Conservation (phyloP, 1,140 invertebrate genomes). For the Coptotermes formosanus region DNA sequence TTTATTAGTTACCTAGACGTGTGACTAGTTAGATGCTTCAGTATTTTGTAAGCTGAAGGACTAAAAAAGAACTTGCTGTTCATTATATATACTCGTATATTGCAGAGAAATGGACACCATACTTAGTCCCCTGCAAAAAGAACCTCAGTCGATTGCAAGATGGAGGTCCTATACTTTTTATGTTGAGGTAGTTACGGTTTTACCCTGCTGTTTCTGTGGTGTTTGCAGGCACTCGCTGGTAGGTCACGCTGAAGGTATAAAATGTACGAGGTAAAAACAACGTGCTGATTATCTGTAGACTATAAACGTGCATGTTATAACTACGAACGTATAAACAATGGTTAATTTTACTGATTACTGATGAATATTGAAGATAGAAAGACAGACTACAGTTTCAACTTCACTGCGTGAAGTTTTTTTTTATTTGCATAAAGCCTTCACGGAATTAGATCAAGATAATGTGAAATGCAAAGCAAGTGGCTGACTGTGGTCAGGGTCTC, state of each 20-base stretch:
- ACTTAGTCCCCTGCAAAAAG: too few relatives aligned
- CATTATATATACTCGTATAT: too few relatives aligned
- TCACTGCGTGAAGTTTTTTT: background rate
- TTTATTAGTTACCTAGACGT: too few relatives aligned
- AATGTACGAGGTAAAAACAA: background rate
- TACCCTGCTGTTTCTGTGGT: too few relatives aligned
- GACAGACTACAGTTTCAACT: background rate
- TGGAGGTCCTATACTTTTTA: too few relatives aligned
- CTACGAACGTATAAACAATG: background rate
- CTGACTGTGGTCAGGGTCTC: background rate
- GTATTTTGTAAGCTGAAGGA: too few relatives aligned
- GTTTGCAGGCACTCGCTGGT: background rate
- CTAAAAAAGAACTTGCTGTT: too few relatives aligned
- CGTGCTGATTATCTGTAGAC: background rate
- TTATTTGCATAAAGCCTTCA: background rate
- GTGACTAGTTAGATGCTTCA: too few relatives aligned
- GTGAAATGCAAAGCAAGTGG: background rate
- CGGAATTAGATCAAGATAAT: background rate
- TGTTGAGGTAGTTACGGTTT: too few relatives aligned
- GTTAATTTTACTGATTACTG: background rate
- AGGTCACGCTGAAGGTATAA: background rate
- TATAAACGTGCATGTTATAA: background rate
- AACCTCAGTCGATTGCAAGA: too few relatives aligned
- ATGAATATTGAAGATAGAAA: background rate
- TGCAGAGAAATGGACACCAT: too few relatives aligned